Percentiles rank a stretch among this genome's conserved stretches.
Evolutionary conservation across 2,113 vertebrate species (phyloP).

Genomic region (Eublepharis macularius): DNA sequence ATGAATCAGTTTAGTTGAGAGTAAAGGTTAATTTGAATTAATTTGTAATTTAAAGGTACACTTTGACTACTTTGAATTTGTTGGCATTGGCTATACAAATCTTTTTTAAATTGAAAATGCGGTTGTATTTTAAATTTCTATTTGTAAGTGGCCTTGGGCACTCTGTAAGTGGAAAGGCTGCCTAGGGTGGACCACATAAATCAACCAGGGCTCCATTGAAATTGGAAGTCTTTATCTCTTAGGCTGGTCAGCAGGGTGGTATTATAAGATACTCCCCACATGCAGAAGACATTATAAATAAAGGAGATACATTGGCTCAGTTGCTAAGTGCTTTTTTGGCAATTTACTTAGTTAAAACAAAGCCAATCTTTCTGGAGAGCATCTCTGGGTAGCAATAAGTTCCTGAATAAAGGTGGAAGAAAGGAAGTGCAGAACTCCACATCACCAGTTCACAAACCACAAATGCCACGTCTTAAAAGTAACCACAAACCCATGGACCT

Average conservation of each 20-base stretch:
- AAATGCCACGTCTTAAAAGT: background rate
- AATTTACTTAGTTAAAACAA: conserved; percentile 37
- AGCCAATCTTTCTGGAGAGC: conserved; percentile 22
- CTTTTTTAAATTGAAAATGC: too few species aligned
- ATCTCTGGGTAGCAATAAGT: conserved; percentile 14
- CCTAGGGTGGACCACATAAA: too few species aligned
- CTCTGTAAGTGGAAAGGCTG: too few species aligned
- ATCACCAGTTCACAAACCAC: conserved; percentile 20
- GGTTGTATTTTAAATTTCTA: too few species aligned
- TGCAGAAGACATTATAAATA: background rate
- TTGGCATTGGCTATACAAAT: too few species aligned
- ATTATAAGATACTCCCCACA: background rate
- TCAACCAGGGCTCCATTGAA: background rate
- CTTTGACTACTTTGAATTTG: too few species aligned
- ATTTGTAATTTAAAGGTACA: too few species aligned
- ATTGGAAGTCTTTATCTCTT: background rate
- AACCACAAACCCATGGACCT: background rate
- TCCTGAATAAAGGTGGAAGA: conserved; percentile 16
- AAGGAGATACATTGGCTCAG: background rate
- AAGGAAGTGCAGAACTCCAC: conserved; percentile 6
- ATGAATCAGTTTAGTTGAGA: too few species aligned
- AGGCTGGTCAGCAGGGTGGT: background rate
- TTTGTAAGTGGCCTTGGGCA: too few species aligned
- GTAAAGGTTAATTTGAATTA: too few species aligned
- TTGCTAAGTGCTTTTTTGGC: conserved; percentile 18